Evolutionary conservation across 1,140 invertebrate species (phyloP), one percentile per base, ranked within the genome.

Genomic region (Hylyphantes graminicola): DNA sequence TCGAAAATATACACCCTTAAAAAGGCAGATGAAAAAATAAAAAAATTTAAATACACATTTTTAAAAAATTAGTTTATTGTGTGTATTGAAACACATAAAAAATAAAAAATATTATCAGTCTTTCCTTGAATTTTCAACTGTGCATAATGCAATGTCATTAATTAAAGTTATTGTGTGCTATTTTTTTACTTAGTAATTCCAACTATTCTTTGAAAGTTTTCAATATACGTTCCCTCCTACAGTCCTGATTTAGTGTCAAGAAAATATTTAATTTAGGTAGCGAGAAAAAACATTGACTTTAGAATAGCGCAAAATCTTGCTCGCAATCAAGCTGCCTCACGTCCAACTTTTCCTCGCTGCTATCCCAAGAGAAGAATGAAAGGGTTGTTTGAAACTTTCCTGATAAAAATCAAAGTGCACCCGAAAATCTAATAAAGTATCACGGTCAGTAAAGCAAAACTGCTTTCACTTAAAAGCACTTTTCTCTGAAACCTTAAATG

Each of bases 361-460:
- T 67, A 67, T 67, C 64, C 13, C 13, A 7, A 10, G 35, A 55
- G 57, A 74, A 57, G 72, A 74, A 59, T 74, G 54, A 57, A 65
- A 59, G 51, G 57, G 17, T 50, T 59, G 19, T 74, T 74, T 61
- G 17, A 61, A 64, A 64, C 57, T 63, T 64, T 64, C 59, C 17
- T 78, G 75, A 78, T 78, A 55, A 78, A 61, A 78, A 78, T 78
- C 63, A 21, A 8, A 48, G 50, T 53, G 21, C 50, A 74, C 19
- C 63, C 35, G 54, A 78, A 55, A 78, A 67, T 78, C 76, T 78
- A 78, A 78, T 67, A 78, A 78, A 78, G 76, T 64, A 15, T 67
- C 50, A 54, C 63, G 17, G 76, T 54, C 63, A 76, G 35, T 50
- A 78, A 55, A 67, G 76, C 61, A 78, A 53, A 53, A 21, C 51